Percentiles rank a stretch among this genome's conserved stretches.
These are phyloP conservation scores for Scortum barcoo DNA, from an alignment of 2,113 vertebrate species.

Conservation along the genomic window DNA sequence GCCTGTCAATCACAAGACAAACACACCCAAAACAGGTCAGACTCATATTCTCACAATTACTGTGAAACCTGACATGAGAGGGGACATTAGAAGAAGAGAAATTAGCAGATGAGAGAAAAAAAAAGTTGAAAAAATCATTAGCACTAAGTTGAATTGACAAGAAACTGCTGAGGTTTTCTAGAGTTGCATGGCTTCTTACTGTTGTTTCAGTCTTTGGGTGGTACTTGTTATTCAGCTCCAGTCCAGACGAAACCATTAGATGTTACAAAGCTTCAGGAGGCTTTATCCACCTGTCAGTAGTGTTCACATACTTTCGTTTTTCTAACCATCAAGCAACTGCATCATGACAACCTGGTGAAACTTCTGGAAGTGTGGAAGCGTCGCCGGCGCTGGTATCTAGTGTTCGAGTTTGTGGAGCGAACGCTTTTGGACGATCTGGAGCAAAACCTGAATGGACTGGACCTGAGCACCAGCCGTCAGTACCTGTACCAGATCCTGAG, in stretches of 20 bases:
- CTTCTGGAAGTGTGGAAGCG: conserved; percentile 91
- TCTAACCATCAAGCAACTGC: conserved; percentile 85
- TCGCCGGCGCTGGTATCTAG: conserved; percentile 91
- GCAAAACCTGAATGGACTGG: conserved; percentile 86
- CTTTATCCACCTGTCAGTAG: too few relatives aligned
- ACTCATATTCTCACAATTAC: background rate
- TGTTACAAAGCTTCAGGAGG: too few relatives aligned
- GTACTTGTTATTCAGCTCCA: too few relatives aligned
- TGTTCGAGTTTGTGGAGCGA: conserved; percentile 94
- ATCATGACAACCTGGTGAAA: conserved; percentile 93
- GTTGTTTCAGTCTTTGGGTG: background rate
- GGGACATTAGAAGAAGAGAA: too few relatives aligned
- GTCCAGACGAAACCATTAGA: too few relatives aligned
- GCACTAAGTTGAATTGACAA: too few relatives aligned
- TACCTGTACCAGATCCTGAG: conserved; percentile 91
- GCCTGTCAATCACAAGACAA: conserved; percentile 34
- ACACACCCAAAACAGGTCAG: background rate
- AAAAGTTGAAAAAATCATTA: too few relatives aligned
- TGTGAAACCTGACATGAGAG: background rate
- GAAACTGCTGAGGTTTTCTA: too few relatives aligned
- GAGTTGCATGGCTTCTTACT: too few relatives aligned
- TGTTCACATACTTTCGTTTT: background rate
- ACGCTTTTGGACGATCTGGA: conserved; percentile 91
- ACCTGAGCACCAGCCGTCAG: conserved; percentile 82
- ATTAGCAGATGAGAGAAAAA: too few relatives aligned